These are phyloP conservation scores for Pseudoatta argentina DNA, from an alignment of 1,140 invertebrate species.

Conservation along the genomic window DNA sequence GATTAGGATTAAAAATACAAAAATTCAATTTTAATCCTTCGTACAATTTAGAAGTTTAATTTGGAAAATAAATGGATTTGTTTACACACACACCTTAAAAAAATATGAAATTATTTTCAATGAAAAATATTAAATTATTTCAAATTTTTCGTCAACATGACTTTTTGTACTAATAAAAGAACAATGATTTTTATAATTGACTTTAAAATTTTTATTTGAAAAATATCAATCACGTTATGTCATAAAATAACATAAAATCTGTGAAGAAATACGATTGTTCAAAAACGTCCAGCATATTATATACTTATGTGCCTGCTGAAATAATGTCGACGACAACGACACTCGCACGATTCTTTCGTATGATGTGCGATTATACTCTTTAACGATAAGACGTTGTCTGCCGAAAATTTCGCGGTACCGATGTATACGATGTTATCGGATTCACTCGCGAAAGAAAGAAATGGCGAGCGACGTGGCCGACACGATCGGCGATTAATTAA, in stretches of 20 bases:
- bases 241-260: not conserved
- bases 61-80: not conserved
- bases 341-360: constrained; percentile 65
- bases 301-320: constrained; percentile 56
- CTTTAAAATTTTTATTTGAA: not conserved
- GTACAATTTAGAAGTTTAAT: not conserved
- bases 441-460: constrained; percentile 72
- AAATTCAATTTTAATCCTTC: not conserved
- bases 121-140: not conserved
- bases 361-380: constrained; percentile 19
- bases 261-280: not conserved
- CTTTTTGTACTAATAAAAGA: not conserved
- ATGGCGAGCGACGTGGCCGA: constrained; percentile 81
- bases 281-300: constrained; percentile 46
- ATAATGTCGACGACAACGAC: constrained; percentile 61
- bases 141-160: not conserved
- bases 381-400: not conserved
- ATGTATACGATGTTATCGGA: constrained; percentile 5
- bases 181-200: not conserved
- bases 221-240: not conserved
- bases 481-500: constrained; percentile 70
- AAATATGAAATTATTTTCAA: not conserved
- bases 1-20: not conserved
- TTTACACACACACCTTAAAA: not conserved
- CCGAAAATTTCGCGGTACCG: constrained; percentile 7